Conservation (phyloP, 2,113 vertebrate genomes). For the Prochilodus magdalenae region DNA sequence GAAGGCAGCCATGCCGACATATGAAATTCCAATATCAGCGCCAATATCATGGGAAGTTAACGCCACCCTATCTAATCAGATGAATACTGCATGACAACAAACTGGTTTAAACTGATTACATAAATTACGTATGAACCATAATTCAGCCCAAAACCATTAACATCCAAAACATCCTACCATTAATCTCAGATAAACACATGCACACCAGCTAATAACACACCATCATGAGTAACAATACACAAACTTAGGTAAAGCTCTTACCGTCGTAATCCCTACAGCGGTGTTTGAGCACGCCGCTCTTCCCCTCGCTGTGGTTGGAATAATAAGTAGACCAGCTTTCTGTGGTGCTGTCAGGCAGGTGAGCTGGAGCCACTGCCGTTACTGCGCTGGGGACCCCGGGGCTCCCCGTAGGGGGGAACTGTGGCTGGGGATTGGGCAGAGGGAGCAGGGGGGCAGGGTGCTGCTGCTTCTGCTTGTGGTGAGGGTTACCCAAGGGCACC, state of each 20-base stretch:
- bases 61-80: no score
- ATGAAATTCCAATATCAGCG: not conserved
- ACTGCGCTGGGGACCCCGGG: conserved; percentile 85
- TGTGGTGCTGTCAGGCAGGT: conserved; percentile 93
- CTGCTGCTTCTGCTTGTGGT: conserved; percentile 63
- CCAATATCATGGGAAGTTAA: no score
- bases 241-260: conserved; percentile 64
- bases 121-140: no score
- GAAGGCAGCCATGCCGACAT: not conserved
- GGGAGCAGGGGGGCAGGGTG: conserved; percentile 67
- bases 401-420: conserved; percentile 80
- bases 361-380: conserved; percentile 85
- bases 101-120: no score
- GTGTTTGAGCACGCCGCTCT: conserved; percentile 85
- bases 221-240: not conserved
- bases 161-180: not conserved
- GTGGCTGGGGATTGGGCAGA: conserved; percentile 76
- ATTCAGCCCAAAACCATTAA: not conserved
- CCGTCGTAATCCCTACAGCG: conserved; percentile 98
- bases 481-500: conserved; percentile 71
- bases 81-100: no score
- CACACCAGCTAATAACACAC: not conserved
- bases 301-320: conserved; percentile 86
- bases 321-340: conserved; percentile 97
- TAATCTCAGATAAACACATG: not conserved